These are phyloP conservation scores for Stictocephala bisonia DNA, from an alignment of 2,888 invertebrate species.

Conservation along the genomic window DNA sequence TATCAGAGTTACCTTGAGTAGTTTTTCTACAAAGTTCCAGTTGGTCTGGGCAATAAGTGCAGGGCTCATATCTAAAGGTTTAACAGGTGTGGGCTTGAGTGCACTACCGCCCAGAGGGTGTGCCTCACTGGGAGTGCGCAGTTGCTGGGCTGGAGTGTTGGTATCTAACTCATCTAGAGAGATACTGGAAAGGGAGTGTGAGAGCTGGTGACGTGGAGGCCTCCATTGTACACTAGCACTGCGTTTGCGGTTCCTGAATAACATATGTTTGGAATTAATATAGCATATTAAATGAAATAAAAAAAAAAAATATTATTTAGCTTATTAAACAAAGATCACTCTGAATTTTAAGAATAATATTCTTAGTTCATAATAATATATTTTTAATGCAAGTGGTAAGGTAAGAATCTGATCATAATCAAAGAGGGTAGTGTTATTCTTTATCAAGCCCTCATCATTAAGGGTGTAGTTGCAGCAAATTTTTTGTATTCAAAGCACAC, in stretches of 20 bases:
- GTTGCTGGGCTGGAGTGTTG: slow-evolving; percentile 19
- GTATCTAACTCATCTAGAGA: slow-evolving; percentile 39
- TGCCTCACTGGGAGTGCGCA: slow-evolving; percentile 54
- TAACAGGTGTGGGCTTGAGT: slow-evolving; percentile 50
- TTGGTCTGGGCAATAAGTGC: slow-evolving; percentile 96
- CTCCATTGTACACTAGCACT: slow-evolving; percentile 46
- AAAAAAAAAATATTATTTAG: slow-evolving; percentile 2
- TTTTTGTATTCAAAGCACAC: no score
- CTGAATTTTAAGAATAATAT: no score
- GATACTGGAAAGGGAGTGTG: slow-evolving; percentile 39
- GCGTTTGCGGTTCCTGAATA: slow-evolving; percentile 45
- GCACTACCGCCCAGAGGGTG: slow-evolving; percentile 54
- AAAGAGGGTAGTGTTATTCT: no score
- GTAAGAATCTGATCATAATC: no score
- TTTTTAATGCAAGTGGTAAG: no score
- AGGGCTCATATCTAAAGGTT: slow-evolving; percentile 69
- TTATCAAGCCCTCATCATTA: no score
- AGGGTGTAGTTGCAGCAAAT: no score
- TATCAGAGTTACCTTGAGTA: slow-evolving; percentile 80
- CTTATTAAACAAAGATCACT: no score
- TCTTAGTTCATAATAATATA: no score
- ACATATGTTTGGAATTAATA: no score
- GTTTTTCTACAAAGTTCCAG: slow-evolving; percentile 97
- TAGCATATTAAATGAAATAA: no score
- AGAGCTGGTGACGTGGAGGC: slow-evolving; percentile 23